These are phyloP conservation scores for Rhyacichthys aspro DNA, from an alignment of 2,797 vertebrate genomes.

Conservation along the genomic window DNA sequence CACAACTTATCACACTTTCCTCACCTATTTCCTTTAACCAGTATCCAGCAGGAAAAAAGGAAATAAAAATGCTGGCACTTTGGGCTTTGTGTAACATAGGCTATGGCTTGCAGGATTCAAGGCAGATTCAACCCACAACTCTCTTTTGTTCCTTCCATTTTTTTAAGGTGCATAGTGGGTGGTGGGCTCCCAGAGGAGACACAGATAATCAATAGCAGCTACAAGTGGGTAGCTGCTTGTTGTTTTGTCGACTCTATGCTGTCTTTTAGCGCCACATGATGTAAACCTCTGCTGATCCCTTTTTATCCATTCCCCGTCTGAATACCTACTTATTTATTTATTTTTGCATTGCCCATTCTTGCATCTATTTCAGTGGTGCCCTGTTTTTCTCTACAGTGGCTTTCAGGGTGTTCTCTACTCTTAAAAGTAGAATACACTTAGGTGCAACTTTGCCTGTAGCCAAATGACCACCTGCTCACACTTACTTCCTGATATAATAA, in stretches of 20 bases:
- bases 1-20: slow-evolving; percentile 18
- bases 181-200: slow-evolving; percentile 38
- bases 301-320: slow-evolving; percentile 9
- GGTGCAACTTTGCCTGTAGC: slow-evolving; percentile 35
- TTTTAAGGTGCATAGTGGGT: slow-evolving; percentile 31
- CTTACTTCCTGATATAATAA: slow-evolving; percentile 68
- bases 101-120: slow-evolving; percentile 19
- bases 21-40: slow-evolving; percentile 39
- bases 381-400: not conserved
- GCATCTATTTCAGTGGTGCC: slow-evolving; percentile 21
- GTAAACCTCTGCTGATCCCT: slow-evolving; percentile 25
- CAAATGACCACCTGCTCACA: slow-evolving; percentile 55
- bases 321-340: slow-evolving; percentile 2
- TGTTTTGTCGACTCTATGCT: slow-evolving; percentile 38
- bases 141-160: slow-evolving; percentile 25
- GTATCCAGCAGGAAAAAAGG: slow-evolving; percentile 29
- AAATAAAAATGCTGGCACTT: slow-evolving; percentile 27
- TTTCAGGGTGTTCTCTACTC: slow-evolving; percentile 17
- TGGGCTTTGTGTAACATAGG: slow-evolving; percentile 17
- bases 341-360: slow-evolving; percentile 15
- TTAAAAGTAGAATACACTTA: slow-evolving; percentile 23
- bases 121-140: slow-evolving; percentile 38
- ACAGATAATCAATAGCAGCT: slow-evolving; percentile 59
- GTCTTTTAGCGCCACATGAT: slow-evolving; percentile 24
- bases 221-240: slow-evolving; percentile 37